Conservation (phyloP, 2,888 invertebrate genomes). For the Meiosimyza decipiens region DNA sequence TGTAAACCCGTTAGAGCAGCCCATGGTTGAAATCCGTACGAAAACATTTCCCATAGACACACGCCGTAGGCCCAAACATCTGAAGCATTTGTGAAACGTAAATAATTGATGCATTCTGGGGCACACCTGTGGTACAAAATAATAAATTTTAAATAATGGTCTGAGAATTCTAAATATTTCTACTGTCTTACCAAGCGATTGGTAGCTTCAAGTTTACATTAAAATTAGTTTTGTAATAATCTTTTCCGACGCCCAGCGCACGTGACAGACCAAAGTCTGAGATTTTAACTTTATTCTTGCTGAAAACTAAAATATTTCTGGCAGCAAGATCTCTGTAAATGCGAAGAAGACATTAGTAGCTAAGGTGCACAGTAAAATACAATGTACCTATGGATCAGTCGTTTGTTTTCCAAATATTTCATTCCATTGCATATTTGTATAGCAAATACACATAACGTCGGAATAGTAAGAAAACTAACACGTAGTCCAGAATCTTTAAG, state of each 20-base stretch:
- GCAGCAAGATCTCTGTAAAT: constrained; percentile 90
- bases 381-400: constrained; percentile 88
- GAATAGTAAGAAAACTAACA: constrained; percentile 88
- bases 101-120: constrained; percentile 95
- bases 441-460: constrained; percentile 93
- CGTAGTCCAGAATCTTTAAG: constrained; percentile 91
- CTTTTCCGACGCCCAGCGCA: constrained; percentile 96
- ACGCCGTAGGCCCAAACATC: constrained; percentile 99
- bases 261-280: constrained; percentile 97
- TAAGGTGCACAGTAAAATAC: neutral
- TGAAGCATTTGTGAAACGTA: constrained; percentile 95
- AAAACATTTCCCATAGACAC: constrained; percentile 99
- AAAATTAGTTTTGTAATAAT: constrained; percentile 98
- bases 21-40: constrained; percentile 99
- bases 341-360: neutral
- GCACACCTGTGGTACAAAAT: constrained; percentile 81
- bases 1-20: constrained; percentile 92
- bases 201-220: constrained; percentile 97
- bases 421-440: constrained; percentile 97
- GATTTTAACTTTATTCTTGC: constrained; percentile 96
- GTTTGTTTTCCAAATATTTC: constrained; percentile 95
- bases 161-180: neutral
- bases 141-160: constrained; percentile 14
- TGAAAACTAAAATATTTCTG: constrained; percentile 96
- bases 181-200: constrained; percentile 85